Percentiles rank a stretch among this genome's conserved stretches.
Evolutionary conservation across 2,113 vertebrate species (phyloP).

Genomic region (Caranx melampygus): DNA sequence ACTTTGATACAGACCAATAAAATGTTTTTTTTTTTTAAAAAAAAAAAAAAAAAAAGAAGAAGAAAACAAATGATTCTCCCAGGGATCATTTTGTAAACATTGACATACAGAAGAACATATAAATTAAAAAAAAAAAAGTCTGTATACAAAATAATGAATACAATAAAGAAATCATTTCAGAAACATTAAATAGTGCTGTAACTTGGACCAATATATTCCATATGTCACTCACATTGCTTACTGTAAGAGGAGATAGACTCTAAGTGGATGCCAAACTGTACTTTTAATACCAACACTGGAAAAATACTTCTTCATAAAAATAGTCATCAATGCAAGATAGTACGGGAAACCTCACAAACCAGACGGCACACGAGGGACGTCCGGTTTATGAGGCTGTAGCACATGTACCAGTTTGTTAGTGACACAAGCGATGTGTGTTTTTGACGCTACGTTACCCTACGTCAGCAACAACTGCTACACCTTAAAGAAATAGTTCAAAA

Average conservation of each 20-base stretch:
- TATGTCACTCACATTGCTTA: conserved; percentile 56
- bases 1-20: conserved; percentile 70
- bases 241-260: conserved; percentile 60
- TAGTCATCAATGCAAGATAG: conserved; percentile 70
- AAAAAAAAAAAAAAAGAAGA: conserved; percentile 8
- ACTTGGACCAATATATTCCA: conserved; percentile 69
- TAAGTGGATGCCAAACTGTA: conserved; percentile 63
- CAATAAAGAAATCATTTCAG: conserved; percentile 55
- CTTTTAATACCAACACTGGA: conserved; percentile 75
- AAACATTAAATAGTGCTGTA: conserved; percentile 65
- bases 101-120: conserved; percentile 68
- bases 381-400: conserved; percentile 50
- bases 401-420: conserved; percentile 54
- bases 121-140: conserved; percentile 39
- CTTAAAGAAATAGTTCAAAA: conserved; percentile 7
- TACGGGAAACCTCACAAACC: conserved; percentile 43
- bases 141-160: conserved; percentile 68
- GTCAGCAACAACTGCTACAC: conserved; percentile 3
- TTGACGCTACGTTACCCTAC: background rate
- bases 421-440: conserved; percentile 10
- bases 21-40: conserved; percentile 1
- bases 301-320: conserved; percentile 84
- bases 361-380: conserved; percentile 37
- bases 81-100: conserved; percentile 78
- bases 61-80: conserved; percentile 43